Base-by-base conservation (phyloP, 2,797 vertebrate species). In the Phoebastria nigripes region DNA sequence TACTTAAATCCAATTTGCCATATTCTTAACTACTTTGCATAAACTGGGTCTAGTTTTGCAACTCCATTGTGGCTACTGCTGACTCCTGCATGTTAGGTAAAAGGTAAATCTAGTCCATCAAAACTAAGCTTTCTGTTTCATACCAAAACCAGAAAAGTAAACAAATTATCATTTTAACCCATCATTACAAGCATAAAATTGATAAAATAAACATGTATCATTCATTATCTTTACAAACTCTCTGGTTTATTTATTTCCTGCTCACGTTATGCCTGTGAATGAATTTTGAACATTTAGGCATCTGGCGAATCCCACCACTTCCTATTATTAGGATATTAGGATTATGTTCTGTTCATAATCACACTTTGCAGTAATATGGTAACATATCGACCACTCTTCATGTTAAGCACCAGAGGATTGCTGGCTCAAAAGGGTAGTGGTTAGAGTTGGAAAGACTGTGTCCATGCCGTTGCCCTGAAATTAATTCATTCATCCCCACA, bases 331-430 rank as follows among this genome's bases (percentile, higher is more conserved):
- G 42, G 31, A n/a, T 58, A 66, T 63, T 54, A 69, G 56, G 35
- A 71, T 74, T 76, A 44, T 3, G 8, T 35, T 82, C 47, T 70
- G 44, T 90, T 71, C 33, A 62, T 9, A 73, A 47, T 25, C 47
- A 66, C 21, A 31, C 56, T 86, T 82, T 55, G 28, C 24, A 86
- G 71, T 41, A 73, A n/a, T 62, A 61, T 6, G 46, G 19, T 71
- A 37, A 61, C 0, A 0, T 42, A 37, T n/a, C 0, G 0, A 73
- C 14, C 19, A 11, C 8, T 44, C 39, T 47, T 46, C 15, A 28
- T 46, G 15, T 26, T 39, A 39, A 44, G 33, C 21, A 55, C 39
- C 11, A 59, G 47, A 58, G 16, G 14, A 65, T 7, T 39, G 25
- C 20, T n/a, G 39, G 5, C 17, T 91, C 15, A 28, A 19, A 65